Evolutionary conservation across 2,888 invertebrate genomes (phyloP), one percentile per base, ranked within the genome.

Genomic region (Mythimna impura): DNA sequence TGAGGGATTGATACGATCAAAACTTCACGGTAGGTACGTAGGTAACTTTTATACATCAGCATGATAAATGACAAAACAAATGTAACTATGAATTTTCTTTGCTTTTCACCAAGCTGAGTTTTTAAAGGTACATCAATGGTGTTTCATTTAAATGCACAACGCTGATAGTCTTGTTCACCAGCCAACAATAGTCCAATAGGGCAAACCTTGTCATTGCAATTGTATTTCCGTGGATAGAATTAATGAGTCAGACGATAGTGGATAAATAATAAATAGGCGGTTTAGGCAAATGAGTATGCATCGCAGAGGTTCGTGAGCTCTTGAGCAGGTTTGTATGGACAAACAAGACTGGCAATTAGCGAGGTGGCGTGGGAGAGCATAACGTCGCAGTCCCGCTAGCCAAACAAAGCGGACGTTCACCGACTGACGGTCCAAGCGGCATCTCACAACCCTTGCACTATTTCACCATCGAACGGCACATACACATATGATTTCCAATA

Each of bases 361-460:
- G 81, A 76, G 82, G 87, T 85, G 88, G 87, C 88, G 89, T 88
- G 88, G 87, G 89, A 88, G 89, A 87, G 76, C 75, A 76, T 82
- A 81, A 78, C 82, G 84, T 82, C 72, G 67, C 74, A 74, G 90
- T 92, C 89, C 93, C 93, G 93, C 93, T 93, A 93, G 74, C 85
- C 92, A 93, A 93, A 93, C 91, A 93, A 83, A 81, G 83, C 87
- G 90, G 90, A 82, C 91, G 85, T 90, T 90, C 89, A 91, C 90
- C 89, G 89, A 85, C 68, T 80, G 72, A 74, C 52, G 60, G 78
- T 61, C 58, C 65, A 71, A 5, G 52, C 61, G 73, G 55, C 50
- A 55, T 40, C 54, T 61, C 66, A 66, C 69, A 71, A 71, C 77
- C 79, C 75, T 66, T 68, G 66, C 50, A 68, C 68, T 57, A 79